Conservation (phyloP, 2,888 invertebrate genomes). For the Disparrhopalites patrizii region DNA sequence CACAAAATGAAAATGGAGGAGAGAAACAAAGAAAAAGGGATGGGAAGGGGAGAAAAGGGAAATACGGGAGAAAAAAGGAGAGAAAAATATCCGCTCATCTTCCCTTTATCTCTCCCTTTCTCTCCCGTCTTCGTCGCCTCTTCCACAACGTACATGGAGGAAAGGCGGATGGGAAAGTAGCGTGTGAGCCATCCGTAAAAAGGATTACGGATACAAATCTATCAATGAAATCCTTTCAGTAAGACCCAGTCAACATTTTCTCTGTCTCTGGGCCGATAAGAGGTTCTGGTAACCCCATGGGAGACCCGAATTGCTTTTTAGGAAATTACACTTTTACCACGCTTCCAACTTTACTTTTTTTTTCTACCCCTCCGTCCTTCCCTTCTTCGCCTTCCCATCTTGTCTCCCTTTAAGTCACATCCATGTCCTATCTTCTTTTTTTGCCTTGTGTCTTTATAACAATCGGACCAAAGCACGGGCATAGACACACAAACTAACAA, state of each 20-base stretch:
- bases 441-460: conserved; percentile 13
- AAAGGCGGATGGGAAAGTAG: conserved; percentile 5
- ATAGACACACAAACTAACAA: neutral
- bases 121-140: no score
- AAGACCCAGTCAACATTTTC: conserved; percentile 47
- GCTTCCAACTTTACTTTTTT: conserved; percentile 18
- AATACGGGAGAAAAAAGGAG: no score
- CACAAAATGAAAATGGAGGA: no score
- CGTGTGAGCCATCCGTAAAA: conserved; percentile 44
- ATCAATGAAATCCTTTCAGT: conserved; percentile 47
- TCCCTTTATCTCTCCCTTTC: no score
- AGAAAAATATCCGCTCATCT: no score
- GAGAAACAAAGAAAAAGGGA: no score
- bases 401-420: conserved; percentile 1
- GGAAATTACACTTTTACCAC: conserved; percentile 48
- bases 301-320: conserved; percentile 48
- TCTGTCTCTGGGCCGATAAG: conserved; percentile 47
- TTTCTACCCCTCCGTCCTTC: neutral
- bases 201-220: conserved; percentile 48
- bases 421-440: conserved; percentile 1
- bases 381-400: neutral
- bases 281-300: conserved; percentile 45
- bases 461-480: conserved; percentile 1
- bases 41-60: no score
- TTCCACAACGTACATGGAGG: neutral